Percentiles rank a stretch among this genome's conserved stretches.
Conservation (phyloP, 2,797 vertebrate species). For the Pelodytes ibericus region DNA sequence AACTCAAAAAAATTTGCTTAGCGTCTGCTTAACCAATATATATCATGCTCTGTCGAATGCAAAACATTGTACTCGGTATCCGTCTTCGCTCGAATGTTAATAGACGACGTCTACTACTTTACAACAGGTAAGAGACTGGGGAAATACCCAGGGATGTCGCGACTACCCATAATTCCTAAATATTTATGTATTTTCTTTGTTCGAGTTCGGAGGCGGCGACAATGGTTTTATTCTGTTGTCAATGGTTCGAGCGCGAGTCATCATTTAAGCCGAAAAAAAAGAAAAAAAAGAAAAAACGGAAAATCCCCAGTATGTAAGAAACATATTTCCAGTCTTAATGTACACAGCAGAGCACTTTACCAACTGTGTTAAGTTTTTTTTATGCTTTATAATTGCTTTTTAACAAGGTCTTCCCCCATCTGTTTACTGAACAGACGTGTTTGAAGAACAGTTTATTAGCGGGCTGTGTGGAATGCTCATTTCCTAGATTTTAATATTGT, state of each 20-base stretch:
- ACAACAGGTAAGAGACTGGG: conserved; percentile 9
- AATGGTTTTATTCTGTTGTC: not conserved
- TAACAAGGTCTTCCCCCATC: not conserved
- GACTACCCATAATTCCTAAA: conserved; percentile 13
- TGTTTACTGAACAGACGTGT: not conserved
- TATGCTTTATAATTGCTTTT: not conserved
- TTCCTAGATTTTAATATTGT: too few relatives aligned
- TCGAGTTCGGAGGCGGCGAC: conserved; percentile 11
- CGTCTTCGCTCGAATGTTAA: conserved; percentile 1
- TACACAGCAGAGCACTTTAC: not conserved
- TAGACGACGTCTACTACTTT: conserved; percentile 15
- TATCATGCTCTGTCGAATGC: not conserved
- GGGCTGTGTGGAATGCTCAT: too few relatives aligned
- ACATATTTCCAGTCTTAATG: not conserved
- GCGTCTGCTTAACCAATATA: too few relatives aligned
- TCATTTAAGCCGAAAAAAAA: too few relatives aligned
- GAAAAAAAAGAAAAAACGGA: not conserved
- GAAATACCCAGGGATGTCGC: not conserved
- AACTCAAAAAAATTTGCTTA: too few relatives aligned
- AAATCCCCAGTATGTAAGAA: not conserved
- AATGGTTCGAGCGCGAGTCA: not conserved
- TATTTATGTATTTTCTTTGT: conserved; percentile 32
- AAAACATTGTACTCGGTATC: conserved; percentile 2
- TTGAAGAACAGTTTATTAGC: too few relatives aligned
- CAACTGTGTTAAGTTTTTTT: not conserved